Base-by-base conservation (phyloP, 2,113 vertebrate species). In the Ia io region DNA sequence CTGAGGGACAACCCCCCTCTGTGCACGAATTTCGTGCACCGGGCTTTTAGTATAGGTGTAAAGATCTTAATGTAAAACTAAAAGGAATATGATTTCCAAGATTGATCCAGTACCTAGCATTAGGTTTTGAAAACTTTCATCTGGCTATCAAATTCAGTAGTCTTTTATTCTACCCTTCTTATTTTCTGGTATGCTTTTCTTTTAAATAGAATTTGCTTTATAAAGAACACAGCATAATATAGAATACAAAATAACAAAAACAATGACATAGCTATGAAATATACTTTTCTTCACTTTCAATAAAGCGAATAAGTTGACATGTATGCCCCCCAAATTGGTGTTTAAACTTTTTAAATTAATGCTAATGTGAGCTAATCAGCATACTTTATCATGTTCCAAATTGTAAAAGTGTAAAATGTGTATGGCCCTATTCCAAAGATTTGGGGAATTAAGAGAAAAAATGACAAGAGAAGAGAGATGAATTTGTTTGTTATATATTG, bases 1-100 rank as follows among this genome's bases (percentile, higher is more conserved):
- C n/a, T n/a, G n/a, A n/a, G n/a, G n/a, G n/a, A n/a, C n/a, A n/a
- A n/a, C n/a, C n/a, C n/a, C n/a, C n/a, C n/a, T n/a, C n/a, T n/a
- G n/a, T n/a, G n/a, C n/a, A n/a, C n/a, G n/a, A n/a, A n/a, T n/a
- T n/a, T n/a, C n/a, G n/a, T n/a, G n/a, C n/a, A n/a, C n/a, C n/a
- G n/a, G n/a, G n/a, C n/a, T n/a, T n/a, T n/a, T n/a, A n/a, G n/a
- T 78, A 1, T 8, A 83, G 4, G 11, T 89, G 59, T 56, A 40
- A 90, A 51, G 0, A 2, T 80, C 78, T 93, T 95, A 94, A 93
- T n/a, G 1, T 40, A 97, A 97, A 95, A 80, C 49, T 16, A 35
- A 56, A 91, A 70, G 28, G 30, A 3, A 93, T 92, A 56, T 87
- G 17, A n/a, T 44, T 79, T 61, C 5, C 30, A 88, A 97, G 78